Evolutionary conservation across 2,113 vertebrate species (phyloP), one percentile per base, ranked within the genome.

Genomic region (Epinephelus fuscoguttatus): DNA sequence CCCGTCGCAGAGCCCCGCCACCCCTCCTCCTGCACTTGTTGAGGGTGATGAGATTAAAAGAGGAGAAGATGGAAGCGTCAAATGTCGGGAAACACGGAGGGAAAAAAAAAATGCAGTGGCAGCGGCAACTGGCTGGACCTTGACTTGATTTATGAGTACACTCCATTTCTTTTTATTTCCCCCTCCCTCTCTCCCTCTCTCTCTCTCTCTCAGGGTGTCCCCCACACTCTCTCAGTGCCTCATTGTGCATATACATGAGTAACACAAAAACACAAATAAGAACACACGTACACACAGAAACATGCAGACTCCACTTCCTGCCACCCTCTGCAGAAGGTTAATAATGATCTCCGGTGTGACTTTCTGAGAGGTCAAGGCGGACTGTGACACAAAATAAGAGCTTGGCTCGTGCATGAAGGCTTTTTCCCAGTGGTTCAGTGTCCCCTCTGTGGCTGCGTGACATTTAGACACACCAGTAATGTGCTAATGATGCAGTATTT

Each of bases 401-500:
- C 78, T 68, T 25, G 66, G 55, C 88, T 75, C 47, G 59, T 70
- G 91, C 75, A 77, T 53, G 80, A 81, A 70, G 15, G 76, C 87
- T 59, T 52, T 73, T 81, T 72, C 86, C 82, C 67, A 59, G 42
- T 50, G 88, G 91, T 90, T 89, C 85, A 81, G 59, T 15, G 69
- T 85, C 78, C 80, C 92, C 92, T 57, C 63, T 12, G 89, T 84
- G 90, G 85, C 88, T 80, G 82, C 9, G 70, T 95, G 94, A 94
- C 94, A 95, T 96, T 95, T 93, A 85, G 87, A 93, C 89, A 89
- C 69, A 90, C 82, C 90, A 91, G 92, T 93, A 95, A 94, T 93
- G 83, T 87, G 90, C 89, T 95, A 95, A 95, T 94, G 92, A 95
- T 93, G 92, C 88, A 78, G 81, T 76, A 67, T 93, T 93, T 93